Evolutionary conservation across 1,140 invertebrate species (phyloP).

Genomic region (Procambarus virginalis): DNA sequence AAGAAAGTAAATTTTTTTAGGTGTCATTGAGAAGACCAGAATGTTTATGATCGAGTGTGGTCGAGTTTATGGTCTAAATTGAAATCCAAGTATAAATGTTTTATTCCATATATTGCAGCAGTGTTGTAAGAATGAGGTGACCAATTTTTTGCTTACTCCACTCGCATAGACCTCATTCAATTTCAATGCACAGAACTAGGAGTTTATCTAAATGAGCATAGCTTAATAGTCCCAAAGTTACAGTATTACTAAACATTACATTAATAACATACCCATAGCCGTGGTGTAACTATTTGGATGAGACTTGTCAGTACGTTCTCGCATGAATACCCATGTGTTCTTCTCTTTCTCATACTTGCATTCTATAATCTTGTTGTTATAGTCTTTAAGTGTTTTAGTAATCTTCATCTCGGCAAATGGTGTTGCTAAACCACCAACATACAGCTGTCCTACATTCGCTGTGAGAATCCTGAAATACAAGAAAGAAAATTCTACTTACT

Average conservation of each 20-base stretch:
- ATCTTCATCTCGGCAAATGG: slow-evolving; percentile 86
- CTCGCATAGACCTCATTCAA: too few relatives aligned
- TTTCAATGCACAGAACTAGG: too few relatives aligned
- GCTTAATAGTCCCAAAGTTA: too few relatives aligned
- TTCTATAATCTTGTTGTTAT: slow-evolving; percentile 97
- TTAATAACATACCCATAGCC: slow-evolving; percentile 80
- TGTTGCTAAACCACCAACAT: slow-evolving; percentile 82
- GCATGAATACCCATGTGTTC: slow-evolving; percentile 94
- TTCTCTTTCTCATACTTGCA: slow-evolving; percentile 81
- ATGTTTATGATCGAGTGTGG: too few relatives aligned
- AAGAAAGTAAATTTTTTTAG: too few relatives aligned
- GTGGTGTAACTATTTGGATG: slow-evolving; percentile 93
- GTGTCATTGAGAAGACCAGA: too few relatives aligned
- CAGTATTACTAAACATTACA: not conserved
- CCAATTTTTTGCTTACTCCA: too few relatives aligned
- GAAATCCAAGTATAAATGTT: too few relatives aligned
- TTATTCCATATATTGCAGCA: too few relatives aligned
- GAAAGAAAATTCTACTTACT: slow-evolving; percentile 70
- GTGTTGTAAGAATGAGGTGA: too few relatives aligned
- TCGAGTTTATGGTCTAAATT: too few relatives aligned
- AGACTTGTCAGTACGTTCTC: slow-evolving; percentile 97
- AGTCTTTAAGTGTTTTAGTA: slow-evolving; percentile 83
- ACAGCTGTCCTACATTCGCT: slow-evolving; percentile 85
- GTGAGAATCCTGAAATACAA: slow-evolving; percentile 80
- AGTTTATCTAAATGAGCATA: too few relatives aligned